Evolutionary conservation across 2,888 invertebrate genomes (phyloP).

Genomic region (Steinernema hermaphroditum): DNA sequence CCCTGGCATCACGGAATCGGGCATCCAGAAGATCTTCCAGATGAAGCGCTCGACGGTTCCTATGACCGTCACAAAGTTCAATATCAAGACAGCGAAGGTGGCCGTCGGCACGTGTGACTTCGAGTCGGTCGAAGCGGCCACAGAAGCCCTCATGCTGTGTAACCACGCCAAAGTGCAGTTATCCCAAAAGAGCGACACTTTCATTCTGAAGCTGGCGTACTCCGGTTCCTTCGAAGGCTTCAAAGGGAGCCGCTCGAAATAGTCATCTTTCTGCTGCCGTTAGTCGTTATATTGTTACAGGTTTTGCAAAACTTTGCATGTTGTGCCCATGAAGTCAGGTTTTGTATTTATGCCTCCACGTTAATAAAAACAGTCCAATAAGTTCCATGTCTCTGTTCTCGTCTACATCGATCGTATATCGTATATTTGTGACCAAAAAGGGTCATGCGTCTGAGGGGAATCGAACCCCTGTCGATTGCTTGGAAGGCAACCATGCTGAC

Average conservation of each 20-base stretch:
- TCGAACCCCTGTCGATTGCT: slow-evolving; percentile 14
- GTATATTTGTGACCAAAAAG: neutral
- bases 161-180: neutral
- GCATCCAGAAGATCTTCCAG: neutral
- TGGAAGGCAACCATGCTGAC: slow-evolving; percentile 9
- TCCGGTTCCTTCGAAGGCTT: neutral
- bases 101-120: neutral
- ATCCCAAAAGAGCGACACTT: neutral
- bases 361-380: no score
- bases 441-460: slow-evolving; percentile 3
- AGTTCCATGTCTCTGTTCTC: no score
- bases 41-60: neutral
- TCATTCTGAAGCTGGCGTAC: neutral
- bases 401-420: no score
- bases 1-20: neutral
- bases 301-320: no score
- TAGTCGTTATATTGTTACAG: no score
- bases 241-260: neutral
- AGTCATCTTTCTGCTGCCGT: no score
- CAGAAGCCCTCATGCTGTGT: neutral
- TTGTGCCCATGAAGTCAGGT: no score
- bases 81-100: neutral
- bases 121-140: neutral
- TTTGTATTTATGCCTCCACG: no score
- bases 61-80: neutral